Base-by-base conservation (phyloP, 1,140 invertebrate species). In the Chlorops oryzae region DNA sequence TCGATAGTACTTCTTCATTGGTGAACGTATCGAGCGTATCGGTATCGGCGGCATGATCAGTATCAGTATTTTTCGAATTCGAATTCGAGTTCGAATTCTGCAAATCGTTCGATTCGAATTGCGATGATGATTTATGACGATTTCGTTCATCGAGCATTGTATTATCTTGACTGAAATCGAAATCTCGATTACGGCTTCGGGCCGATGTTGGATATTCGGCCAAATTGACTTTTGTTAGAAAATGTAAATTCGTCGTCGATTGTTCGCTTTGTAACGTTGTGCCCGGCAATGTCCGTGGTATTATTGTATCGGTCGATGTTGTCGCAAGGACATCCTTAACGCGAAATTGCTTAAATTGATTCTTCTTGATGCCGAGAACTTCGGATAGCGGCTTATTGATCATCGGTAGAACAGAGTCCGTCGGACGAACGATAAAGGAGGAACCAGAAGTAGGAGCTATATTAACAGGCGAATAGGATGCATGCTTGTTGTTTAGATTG, bases 371-470 rank as follows among this genome's bases (percentile, higher is more conserved):
- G 43, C 70, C 70, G 32, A 72, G 50, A 15, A 72, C 69, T 54
- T 72, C 70, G 20, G 70, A 72, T 32, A 72, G 40, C n/a, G 70
- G 70, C 3, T 65, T 58, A 57, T 72, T 72, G 5, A 72, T 72
- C 62, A 69, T 72, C 5, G 67, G 67, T 32, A 70, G 49, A 39
- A 70, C 43, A 0, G 65, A 65, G 42, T 70, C 70, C 18, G 62
- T 67, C 40, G 63, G 59, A 10, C 70, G 56, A 35, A 67, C 60
- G n/a, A 70, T 66, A 20, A 70, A 70, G 35, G 56, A 59, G 10
- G 63, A 60, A 5, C 58, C 62, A 2, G 61, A 6, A 51, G 55
- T 2, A 44, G 49, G 42, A 18, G 27, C 23, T 17, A 27, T 54
- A 37, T 66, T 23, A 20, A 15, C 12, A n/a, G n/a, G n/a, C n/a